phyloP scores from a whole-genome alignment of 2,113 vertebrate species.

The Pterocles burchelli region DNA sequence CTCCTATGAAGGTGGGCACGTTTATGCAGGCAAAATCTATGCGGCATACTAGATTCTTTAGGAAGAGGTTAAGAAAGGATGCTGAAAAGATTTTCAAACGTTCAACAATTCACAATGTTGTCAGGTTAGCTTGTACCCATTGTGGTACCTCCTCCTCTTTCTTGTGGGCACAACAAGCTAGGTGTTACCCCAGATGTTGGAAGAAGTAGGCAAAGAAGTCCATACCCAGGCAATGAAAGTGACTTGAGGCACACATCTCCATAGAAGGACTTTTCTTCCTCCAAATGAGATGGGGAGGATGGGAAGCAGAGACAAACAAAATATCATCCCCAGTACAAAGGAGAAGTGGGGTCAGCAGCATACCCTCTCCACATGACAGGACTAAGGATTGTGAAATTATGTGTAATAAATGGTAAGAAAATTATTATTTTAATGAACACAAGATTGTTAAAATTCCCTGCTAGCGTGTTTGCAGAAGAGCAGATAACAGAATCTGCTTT shows the following conservation, averaged over 20 bases:
- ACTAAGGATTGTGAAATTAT: background rate
- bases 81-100: background rate
- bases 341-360: background rate
- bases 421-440: background rate
- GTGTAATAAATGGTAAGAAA: background rate
- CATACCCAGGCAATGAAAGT: background rate
- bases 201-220: background rate
- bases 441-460: background rate
- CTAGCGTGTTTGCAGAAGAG: background rate
- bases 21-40: background rate
- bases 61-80: background rate
- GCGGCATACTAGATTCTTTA: background rate
- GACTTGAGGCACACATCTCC: background rate
- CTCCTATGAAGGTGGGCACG: background rate
- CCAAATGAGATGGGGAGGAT: background rate
- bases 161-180: background rate
- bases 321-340: background rate
- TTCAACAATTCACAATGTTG: background rate
- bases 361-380: background rate
- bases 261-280: background rate
- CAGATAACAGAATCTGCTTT: background rate
- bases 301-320: background rate
- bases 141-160: background rate
- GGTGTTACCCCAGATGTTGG: background rate
- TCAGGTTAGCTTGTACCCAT: fast-evolving